These are phyloP conservation scores for Leptonema lineaticorne DNA, from an alignment of 1,140 invertebrate species.

Conservation along the genomic window DNA sequence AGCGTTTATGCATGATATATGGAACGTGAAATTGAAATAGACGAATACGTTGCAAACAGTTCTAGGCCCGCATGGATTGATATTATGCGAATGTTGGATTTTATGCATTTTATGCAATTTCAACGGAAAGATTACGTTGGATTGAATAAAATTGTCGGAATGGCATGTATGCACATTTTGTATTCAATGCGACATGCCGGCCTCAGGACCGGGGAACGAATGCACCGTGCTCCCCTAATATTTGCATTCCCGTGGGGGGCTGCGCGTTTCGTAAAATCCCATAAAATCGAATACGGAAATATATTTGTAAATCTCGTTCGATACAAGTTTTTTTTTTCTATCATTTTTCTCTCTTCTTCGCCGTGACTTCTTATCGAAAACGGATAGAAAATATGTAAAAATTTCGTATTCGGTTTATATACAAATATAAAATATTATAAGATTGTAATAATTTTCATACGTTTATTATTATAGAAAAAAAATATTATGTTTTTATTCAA, in stretches of 20 bases:
- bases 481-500: too few relatives aligned
- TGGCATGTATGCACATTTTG: not conserved
- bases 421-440: too few relatives aligned
- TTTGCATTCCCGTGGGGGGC: conserved; percentile 20
- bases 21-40: not conserved
- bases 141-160: conserved; percentile 25
- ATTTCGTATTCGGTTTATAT: too few relatives aligned
- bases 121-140: conserved; percentile 26
- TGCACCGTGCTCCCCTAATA: conserved; percentile 12
- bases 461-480: too few relatives aligned
- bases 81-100: not conserved
- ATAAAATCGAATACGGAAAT: not conserved
- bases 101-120: conserved; percentile 25
- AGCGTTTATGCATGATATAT: not conserved
- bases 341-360: not conserved
- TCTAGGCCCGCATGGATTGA: not conserved
- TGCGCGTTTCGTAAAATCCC: not conserved
- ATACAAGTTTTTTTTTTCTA: too few relatives aligned
- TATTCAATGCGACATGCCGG: conserved; percentile 1
- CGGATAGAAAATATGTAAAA: too few relatives aligned
- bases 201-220: not conserved
- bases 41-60: not conserved
- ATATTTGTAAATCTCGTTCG: not conserved
- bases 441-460: too few relatives aligned
- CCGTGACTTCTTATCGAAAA: not conserved